Evolutionary conservation across 2,888 invertebrate genomes (phyloP), one percentile per base, ranked within the genome.

Genomic region (Brachyptera risi): DNA sequence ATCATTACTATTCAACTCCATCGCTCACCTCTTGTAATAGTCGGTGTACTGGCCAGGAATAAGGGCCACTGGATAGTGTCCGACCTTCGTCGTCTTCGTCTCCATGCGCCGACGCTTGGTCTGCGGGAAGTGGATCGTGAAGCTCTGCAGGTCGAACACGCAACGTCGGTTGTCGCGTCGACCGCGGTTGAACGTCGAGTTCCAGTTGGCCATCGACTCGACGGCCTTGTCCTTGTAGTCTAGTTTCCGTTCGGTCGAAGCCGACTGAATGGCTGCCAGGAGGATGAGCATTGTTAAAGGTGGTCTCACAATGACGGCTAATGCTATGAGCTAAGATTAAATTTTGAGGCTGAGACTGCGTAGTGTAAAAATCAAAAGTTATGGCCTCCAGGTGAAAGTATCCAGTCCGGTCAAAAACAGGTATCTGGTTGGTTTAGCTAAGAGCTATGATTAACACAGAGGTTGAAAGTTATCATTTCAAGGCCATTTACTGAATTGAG

Each of bases 21-120:
- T n/a, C n/a, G n/a, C 75, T 71, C 73, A 86, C 84, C 76, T 77
- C 70, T 87, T 85, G 76, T 89, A 96, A 72, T 84, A 83, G 75
- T 96, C 92, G 68, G 91, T 90, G 78, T 86, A 98, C 78, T 99
- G 99, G n/a, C 97, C 97, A 37, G 96, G 95, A 69, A 99, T 87
- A 65, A 99, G 79, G 47, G 97, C 87, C 64, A 96, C 86, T 19
- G 98, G 98, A 80, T 96, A 99, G 74, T 83, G 74, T 42, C 85
- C 84, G 40, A 84, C 75, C 67, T 81, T 81, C 56, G 78, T 78
- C 65, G 70, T 73, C 56, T 79, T 82, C 35, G 58, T 66, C 21
- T 58, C 23, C 59, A 61, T 73, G 62, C 71, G 72, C 64, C 69
- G 71, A 63, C 67, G 70, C 63, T 71, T 65, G 23, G 71, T 70